Base-by-base conservation (phyloP, 2,797 vertebrate genomes). In the Melanotaenia trifasciata region DNA sequence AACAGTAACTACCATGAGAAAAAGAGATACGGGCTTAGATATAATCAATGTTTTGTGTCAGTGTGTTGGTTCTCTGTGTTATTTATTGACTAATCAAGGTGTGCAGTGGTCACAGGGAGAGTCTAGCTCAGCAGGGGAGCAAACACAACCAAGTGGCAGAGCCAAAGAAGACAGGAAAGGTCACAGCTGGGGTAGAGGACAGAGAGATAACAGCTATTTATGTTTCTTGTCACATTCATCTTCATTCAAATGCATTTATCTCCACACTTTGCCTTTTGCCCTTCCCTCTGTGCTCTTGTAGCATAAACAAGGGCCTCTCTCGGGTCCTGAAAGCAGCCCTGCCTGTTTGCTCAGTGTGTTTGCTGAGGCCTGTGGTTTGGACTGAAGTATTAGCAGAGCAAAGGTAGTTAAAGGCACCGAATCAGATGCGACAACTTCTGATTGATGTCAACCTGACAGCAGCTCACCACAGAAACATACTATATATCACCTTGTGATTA, bases 151-250 rank as follows among this genome's bases (percentile, higher is more conserved):
- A 53, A 76, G 67, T 45, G 74, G 74, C 70, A 20, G 36, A 56
- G 53, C 14, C 0, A 53, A 50, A 16, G 36, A 76, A 67, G 76
- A 63, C 38, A 67, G 71, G 66, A 70, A 63, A 78, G 84, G 84
- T 93, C 86, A 83, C 57, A 0, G 75, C 56, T 45, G 72, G 83
- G 87, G n/a, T 54, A 74, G 59, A 79, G 77, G 76, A 84, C 47
- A 16, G 43, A 38, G 36, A 88, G 91, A 93, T 90, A 90, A 87
- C 83, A 83, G 70, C 61, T 84, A 89, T 91, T 93, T 92, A 85
- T 90, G 84, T 89, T 90, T 84, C 83, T 69, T 59, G 43, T 83
- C 66, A 73, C 81, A 87, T 90, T 90, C 84, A 72, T 92, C 87
- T 87, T 80, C 78, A 81, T 77, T 81, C 66, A 83, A 72, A 60